Percentiles rank a stretch among this genome's conserved stretches.
phyloP scores from a whole-genome alignment of 2,888 invertebrate species.

The Incurvaria masculella region DNA sequence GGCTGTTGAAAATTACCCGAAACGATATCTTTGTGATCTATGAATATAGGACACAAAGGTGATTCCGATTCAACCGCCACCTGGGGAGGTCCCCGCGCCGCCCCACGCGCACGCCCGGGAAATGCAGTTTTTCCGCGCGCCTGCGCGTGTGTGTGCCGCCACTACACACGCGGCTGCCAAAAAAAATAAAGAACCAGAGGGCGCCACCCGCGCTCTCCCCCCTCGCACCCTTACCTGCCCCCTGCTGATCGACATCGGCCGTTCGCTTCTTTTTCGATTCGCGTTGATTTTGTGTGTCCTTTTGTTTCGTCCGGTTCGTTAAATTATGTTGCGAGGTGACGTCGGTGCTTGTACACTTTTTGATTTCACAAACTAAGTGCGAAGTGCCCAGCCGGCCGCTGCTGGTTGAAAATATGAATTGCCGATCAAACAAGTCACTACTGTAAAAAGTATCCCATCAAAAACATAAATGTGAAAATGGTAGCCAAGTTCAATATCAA shows the following conservation, averaged over 20 bases:
- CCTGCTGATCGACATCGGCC: constrained; percentile 54
- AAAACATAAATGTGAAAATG: too few relatives aligned
- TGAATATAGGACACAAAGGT: constrained; percentile 58
- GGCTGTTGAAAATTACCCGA: too few relatives aligned
- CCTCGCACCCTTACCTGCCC: constrained; percentile 36
- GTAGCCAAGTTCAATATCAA: too few relatives aligned
- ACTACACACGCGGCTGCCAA: constrained; percentile 37
- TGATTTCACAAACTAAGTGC: too few relatives aligned
- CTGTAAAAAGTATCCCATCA: too few relatives aligned
- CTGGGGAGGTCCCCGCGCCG: constrained; percentile 22
- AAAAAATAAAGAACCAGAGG: constrained; percentile 23
- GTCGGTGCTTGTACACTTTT: too few relatives aligned
- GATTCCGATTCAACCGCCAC: constrained; percentile 39
- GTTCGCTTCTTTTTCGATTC: constrained; percentile 48
- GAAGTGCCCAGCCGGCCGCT: too few relatives aligned
- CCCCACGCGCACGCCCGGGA: background rate
- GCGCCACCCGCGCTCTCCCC: constrained; percentile 19
- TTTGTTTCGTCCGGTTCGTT: background rate
- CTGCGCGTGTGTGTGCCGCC: constrained; percentile 47
- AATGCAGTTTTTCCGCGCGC: constrained; percentile 8
- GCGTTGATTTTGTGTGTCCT: constrained; percentile 24
- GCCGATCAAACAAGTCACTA: too few relatives aligned
- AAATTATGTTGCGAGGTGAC: background rate
- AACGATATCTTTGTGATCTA: too few relatives aligned
- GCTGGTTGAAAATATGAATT: too few relatives aligned